These are phyloP conservation scores for Puma concolor DNA, from an alignment of 2,113 vertebrate genomes.

Conservation along the genomic window DNA sequence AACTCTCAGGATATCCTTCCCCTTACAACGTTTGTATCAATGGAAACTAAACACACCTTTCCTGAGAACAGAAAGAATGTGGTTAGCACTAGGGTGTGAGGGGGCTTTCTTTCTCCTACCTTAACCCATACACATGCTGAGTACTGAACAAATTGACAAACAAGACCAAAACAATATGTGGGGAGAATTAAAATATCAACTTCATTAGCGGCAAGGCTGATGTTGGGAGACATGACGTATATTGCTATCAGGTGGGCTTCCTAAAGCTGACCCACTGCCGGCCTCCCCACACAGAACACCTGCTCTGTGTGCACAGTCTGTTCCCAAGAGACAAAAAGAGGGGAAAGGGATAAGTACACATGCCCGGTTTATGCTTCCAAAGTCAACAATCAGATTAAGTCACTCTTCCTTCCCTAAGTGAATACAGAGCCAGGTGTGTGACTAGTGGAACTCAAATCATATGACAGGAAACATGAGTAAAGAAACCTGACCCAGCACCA, in stretches of 20 bases:
- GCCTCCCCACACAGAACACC: not conserved
- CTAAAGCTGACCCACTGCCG: not conserved
- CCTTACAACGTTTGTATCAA: not conserved
- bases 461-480: not conserved
- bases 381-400: not conserved
- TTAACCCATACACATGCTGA: not conserved
- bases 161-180: not conserved
- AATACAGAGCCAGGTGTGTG: not conserved
- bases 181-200: not conserved
- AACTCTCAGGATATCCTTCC: not conserved
- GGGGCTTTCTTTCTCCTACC: not conserved
- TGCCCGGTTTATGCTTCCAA: not conserved
- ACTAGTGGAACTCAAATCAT: not conserved
- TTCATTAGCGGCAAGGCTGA: not conserved
- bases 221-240: not conserved
- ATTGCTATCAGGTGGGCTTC: not conserved
- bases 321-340: not conserved
- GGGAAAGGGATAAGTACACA: not conserved
- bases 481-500: not conserved
- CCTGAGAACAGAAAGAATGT: not conserved
- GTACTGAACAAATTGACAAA: not conserved
- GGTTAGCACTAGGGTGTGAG: not conserved
- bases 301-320: not conserved
- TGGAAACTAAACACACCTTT: not conserved
- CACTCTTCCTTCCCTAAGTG: not conserved